Percentiles rank a stretch among this genome's conserved stretches.
Conservation (phyloP, 1,140 invertebrate genomes). For the Drosophila kikkawai region DNA sequence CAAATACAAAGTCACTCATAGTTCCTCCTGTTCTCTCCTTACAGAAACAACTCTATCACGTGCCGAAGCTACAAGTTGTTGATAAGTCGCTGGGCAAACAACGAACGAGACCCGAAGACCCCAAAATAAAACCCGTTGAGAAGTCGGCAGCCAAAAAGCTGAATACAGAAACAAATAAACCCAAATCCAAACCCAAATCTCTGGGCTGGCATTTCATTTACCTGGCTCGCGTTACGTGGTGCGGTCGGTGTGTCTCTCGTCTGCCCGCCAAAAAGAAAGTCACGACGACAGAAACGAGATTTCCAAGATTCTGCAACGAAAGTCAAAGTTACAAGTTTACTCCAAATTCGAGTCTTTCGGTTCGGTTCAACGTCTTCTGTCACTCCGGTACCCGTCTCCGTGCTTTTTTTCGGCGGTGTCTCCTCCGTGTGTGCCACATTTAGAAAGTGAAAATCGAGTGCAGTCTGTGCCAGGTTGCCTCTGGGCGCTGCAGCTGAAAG, state of each 20-base stretch:
- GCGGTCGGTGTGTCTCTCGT: conserved; percentile 48
- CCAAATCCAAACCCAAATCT: conserved; percentile 13
- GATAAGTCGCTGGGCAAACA: conserved; percentile 46
- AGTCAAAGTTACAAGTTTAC: conserved; percentile 83
- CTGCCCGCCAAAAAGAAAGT: conserved; percentile 75
- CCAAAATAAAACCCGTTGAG: conserved; percentile 28
- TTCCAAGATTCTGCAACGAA: conserved; percentile 83
- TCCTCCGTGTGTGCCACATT: conserved; percentile 70
- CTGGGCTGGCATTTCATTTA: conserved; percentile 69
- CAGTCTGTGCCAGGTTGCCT: conserved; percentile 33
- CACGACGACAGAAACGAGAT: conserved; percentile 81
- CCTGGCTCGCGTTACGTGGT: conserved; percentile 64
- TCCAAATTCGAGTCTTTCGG: conserved; percentile 53
- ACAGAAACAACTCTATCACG: conserved; percentile 34
- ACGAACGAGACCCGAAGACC: conserved; percentile 31
- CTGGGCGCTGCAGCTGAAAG: conserved; percentile 72
- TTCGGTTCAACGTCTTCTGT: conserved; percentile 70
- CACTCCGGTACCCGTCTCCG: conserved; percentile 14
- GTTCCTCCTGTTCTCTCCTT: conserved; percentile 24
- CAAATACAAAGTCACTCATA: neutral
- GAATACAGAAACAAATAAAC: conserved; percentile 49
- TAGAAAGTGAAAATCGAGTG: conserved; percentile 82
- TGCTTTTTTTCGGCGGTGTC: conserved; percentile 16
- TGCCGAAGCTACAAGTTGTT: conserved; percentile 57
- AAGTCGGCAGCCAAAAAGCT: conserved; percentile 24